Conservation (phyloP, 1,140 invertebrate genomes). For the Coelopa frigida region DNA sequence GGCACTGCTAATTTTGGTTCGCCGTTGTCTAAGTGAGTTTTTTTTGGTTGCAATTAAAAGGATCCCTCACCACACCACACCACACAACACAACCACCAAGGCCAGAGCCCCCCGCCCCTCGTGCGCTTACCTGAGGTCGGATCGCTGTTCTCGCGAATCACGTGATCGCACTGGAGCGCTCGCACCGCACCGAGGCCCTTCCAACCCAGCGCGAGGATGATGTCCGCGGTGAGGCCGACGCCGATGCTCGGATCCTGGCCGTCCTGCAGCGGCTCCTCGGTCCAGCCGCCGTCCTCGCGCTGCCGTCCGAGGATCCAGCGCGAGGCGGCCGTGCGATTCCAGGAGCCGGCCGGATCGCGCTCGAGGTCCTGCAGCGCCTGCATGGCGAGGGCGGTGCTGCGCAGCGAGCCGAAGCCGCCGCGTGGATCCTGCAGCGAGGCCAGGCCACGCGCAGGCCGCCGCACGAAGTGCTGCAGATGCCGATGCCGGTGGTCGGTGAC, state of each 20-base stretch:
- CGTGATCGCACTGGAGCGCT: slow-evolving; percentile 58
- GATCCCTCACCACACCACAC: no score
- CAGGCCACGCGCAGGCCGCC: slow-evolving; percentile 63
- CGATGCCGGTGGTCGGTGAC: slow-evolving; percentile 75
- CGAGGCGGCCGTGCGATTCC: slow-evolving; percentile 69
- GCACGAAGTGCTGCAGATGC: slow-evolving; percentile 67
- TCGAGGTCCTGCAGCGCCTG: slow-evolving; percentile 67
- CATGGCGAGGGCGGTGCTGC: slow-evolving; percentile 70
- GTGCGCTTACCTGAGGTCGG: slow-evolving; percentile 27
- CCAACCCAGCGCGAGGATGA: slow-evolving; percentile 62
- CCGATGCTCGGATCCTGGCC: slow-evolving; percentile 44
- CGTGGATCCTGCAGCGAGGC: slow-evolving; percentile 69
- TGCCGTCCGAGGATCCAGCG: slow-evolving; percentile 66
- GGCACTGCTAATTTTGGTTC: slow-evolving; percentile 42
- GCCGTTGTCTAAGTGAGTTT: slow-evolving; percentile 32
- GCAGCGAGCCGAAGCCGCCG: slow-evolving; percentile 75
- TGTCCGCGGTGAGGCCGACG: slow-evolving; percentile 64
- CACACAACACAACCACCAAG: no score
- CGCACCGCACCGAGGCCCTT: slow-evolving; percentile 60
- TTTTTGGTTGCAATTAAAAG: no score
- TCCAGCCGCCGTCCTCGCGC: slow-evolving; percentile 68
- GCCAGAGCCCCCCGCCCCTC: background rate
- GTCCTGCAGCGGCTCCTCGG: slow-evolving; percentile 48
- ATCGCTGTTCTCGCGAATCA: slow-evolving; percentile 43
- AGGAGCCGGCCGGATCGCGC: slow-evolving; percentile 53